Conservation (phyloP, 2,797 vertebrate genomes). For the Amniataba percoides region DNA sequence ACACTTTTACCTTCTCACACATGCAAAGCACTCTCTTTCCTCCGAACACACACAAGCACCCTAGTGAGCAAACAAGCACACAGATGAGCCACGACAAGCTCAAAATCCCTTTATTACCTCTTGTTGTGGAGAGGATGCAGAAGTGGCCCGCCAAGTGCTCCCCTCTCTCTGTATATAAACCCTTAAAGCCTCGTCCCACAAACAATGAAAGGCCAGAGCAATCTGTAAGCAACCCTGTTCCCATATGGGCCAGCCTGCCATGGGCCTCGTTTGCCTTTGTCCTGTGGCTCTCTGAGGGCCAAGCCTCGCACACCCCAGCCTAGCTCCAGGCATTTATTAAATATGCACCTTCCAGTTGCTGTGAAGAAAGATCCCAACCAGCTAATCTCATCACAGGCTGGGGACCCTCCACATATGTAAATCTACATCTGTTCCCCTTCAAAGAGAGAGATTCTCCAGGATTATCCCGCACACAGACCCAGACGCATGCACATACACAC, state of each 20-base stretch:
- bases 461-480: conserved; percentile 87
- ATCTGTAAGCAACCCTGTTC: conserved; percentile 90
- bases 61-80: conserved; percentile 79
- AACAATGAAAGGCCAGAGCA: conserved; percentile 84
- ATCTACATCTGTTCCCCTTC: conserved; percentile 99
- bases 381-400: conserved; percentile 99
- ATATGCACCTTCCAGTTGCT: conserved; percentile 97
- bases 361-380: conserved; percentile 90
- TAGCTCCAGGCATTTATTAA: conserved; percentile 99
- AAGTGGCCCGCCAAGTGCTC: conserved; percentile 80
- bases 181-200: conserved; percentile 87
- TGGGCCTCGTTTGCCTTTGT: conserved; percentile 90
- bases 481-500: conserved; percentile 78
- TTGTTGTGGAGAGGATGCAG: conserved; percentile 74
- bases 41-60: conserved; percentile 32
- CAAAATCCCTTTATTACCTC: conserved; percentile 88
- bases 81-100: conserved; percentile 84
- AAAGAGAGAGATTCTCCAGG: conserved; percentile 95
- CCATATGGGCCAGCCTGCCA: conserved; percentile 88
- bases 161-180: conserved; percentile 81
- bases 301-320: conserved; percentile 82
- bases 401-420: conserved; percentile 99
- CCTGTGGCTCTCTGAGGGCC: conserved; percentile 89
- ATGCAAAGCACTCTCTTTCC: conserved; percentile 37
- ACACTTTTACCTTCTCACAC: conserved; percentile 38